phyloP scores from a whole-genome alignment of 2,113 vertebrate species.

The Lycocorax pyrrhopterus region DNA sequence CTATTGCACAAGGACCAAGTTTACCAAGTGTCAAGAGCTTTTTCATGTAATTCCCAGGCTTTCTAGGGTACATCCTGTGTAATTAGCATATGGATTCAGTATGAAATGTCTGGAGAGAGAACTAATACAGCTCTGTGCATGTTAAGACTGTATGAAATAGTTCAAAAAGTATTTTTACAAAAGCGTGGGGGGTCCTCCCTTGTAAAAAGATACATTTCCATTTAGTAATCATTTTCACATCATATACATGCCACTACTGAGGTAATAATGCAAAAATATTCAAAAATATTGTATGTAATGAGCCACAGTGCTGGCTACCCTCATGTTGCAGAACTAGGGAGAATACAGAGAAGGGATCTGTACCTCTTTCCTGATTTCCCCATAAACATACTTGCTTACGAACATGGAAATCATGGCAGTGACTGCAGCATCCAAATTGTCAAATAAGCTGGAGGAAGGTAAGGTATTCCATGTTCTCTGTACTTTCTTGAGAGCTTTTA shows the following conservation, averaged over 20 bases:
- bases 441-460: not conserved
- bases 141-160: not conserved
- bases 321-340: not conserved
- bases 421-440: not conserved
- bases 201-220: not conserved
- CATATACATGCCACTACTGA: not conserved
- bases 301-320: not conserved
- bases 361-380: not conserved
- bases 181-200: accelerated
- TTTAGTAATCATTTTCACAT: not conserved
- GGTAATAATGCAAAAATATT: not conserved
- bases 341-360: not conserved
- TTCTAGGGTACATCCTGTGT: not conserved
- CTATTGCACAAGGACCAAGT: not conserved
- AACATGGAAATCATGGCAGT: not conserved
- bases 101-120: not conserved
- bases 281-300: not conserved
- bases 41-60: not conserved
- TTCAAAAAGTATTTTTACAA: not conserved
- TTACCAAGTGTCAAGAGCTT: not conserved
- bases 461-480: not conserved
- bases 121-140: not conserved
- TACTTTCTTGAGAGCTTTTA: not conserved
- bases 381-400: not conserved
- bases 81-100: not conserved